A percentile compares a stretch with the other conserved stretches of the same genome.
Evolutionary conservation across 2,888 invertebrate species (phyloP).

Genomic region (Blastobasis adustella): DNA sequence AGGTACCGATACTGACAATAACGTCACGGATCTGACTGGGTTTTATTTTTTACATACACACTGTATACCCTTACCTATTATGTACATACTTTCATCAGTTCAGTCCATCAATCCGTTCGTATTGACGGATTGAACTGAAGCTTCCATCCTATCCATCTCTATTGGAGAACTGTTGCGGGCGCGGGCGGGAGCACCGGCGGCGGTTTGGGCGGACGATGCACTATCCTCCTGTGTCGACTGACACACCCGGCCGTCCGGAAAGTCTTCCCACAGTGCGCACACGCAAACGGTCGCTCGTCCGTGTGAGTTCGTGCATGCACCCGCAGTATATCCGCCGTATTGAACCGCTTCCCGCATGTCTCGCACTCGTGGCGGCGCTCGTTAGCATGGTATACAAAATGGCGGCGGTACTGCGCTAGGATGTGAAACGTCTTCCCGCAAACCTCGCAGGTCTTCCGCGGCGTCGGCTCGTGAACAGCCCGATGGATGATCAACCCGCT

Average conservation of each 20-base stretch:
- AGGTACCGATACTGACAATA: too few relatives aligned
- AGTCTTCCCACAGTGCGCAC: slow-evolving; percentile 62
- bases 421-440: slow-evolving; percentile 72
- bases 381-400: slow-evolving; percentile 69
- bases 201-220: slow-evolving; percentile 41
- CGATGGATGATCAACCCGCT: slow-evolving; percentile 62
- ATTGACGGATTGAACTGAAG: too few relatives aligned
- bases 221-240: slow-evolving; percentile 58
- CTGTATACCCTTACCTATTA: too few relatives aligned
- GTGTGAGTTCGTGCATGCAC: slow-evolving; percentile 68
- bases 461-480: slow-evolving; percentile 59
- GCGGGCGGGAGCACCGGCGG: neutral
- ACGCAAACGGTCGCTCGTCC: slow-evolving; percentile 60
- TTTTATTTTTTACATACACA: too few relatives aligned
- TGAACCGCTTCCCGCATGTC: slow-evolving; percentile 71
- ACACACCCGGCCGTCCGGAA: slow-evolving; percentile 69
- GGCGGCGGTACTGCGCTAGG: slow-evolving; percentile 63
- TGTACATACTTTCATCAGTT: too few relatives aligned
- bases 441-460: slow-evolving; percentile 67
- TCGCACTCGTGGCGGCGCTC: slow-evolving; percentile 68
- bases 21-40: too few relatives aligned
- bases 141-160: too few relatives aligned
- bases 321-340: slow-evolving; percentile 64
- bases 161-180: too few relatives aligned
- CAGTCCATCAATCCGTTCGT: too few relatives aligned